phyloP scores from a whole-genome alignment of 2,888 invertebrate species.

The Patella pellucida region DNA sequence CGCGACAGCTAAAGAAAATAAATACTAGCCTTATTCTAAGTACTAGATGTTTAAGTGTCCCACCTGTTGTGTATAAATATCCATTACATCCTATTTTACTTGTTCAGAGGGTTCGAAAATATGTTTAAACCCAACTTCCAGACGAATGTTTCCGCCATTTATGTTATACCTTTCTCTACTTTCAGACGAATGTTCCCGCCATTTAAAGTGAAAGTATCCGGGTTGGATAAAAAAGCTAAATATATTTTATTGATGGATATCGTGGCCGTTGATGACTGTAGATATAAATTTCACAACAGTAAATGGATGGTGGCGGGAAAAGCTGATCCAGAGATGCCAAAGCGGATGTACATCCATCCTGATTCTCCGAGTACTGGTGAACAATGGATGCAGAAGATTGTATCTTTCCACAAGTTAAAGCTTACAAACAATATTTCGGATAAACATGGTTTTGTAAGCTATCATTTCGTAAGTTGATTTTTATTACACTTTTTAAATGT shows the following conservation, averaged over 20 bases:
- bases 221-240: conserved; percentile 98
- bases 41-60: too few species aligned
- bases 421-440: conserved; percentile 99
- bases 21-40: too few species aligned
- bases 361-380: conserved; percentile 91
- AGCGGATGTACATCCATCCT: conserved; percentile 99
- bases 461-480: conserved; percentile 4
- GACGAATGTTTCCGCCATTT: too few species aligned
- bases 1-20: too few species aligned
- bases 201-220: conserved; percentile 98
- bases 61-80: too few species aligned
- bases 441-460: conserved; percentile 99
- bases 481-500: neutral
- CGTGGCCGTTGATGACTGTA: conserved; percentile 98
- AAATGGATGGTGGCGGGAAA: conserved; percentile 87
- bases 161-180: neutral
- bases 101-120: too few species aligned
- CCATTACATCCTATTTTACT: too few species aligned
- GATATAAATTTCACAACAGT: conserved; percentile 75
- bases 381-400: conserved; percentile 99
- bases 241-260: conserved; percentile 99
- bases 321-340: conserved; percentile 99
- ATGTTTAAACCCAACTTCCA: too few species aligned
- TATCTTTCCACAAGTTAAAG: conserved; percentile 98
- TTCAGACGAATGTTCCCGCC: conserved; percentile 99